Base-by-base conservation (phyloP, 2,113 vertebrate genomes). In the Malurus melanocephalus region DNA sequence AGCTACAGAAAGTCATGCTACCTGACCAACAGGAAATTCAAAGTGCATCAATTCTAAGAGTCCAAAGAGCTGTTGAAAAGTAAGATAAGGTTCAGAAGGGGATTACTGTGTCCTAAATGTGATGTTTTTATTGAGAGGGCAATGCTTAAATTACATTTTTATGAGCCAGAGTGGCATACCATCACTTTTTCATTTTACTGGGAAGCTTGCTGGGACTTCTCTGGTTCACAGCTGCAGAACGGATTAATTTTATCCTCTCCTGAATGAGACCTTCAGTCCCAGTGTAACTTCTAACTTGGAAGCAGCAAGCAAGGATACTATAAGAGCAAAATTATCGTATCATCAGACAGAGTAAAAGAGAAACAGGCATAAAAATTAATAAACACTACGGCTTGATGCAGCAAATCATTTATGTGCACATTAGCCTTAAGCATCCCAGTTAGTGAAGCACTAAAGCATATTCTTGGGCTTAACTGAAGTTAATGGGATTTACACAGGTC, bases 21-120 rank as follows among this genome's bases (percentile, higher is more conserved):
- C 94, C 94, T 96, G 97, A 95, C 88, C 85, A 92, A 93, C 96
- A 96, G 97, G 95, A 97, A 97, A 96, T 96, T 94, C 93, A 91
- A 96, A 96, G 90, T 88, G 80, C 66, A 93, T 95, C 93, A 80
- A 76, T 86, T 94, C 82, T 94, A 93, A 94, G 93, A 91, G 94
- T 85, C 93, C 93, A 88, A 96, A 93, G 93, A 97, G 94, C 90
- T 96, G 96, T 91, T 95, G 96, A 97, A 96, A 97, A 96, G 92
- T 91, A 93, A 96, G 95, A 96, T 95, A 94, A 95, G 94, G 91
- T 92, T 95, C 93, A 94, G 95, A 94, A 92, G 67, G 92, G 94
- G 92, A 97, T 94, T 95, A 95, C 74, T 92, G 67, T 90, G 93
- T 93, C 92, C 69, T 88, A 51, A 93, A 87, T 76, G 86, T 93